Base-by-base conservation (phyloP, 2,113 vertebrate species). In the Daphoenositta chrysoptera region DNA sequence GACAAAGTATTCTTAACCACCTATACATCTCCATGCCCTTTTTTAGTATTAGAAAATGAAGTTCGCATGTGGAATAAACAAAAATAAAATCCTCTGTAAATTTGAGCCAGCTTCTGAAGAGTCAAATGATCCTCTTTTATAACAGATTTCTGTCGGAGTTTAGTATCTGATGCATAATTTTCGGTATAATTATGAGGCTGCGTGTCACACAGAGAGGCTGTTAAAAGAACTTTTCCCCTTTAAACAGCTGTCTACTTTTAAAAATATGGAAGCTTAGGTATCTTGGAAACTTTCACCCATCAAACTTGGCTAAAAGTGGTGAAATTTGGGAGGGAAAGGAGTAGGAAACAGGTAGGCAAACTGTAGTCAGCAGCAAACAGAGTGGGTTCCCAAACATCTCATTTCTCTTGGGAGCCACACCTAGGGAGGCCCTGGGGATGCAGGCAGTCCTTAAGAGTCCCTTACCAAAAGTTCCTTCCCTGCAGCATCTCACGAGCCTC, bases 61-160 rank as follows among this genome's bases (percentile, higher is more conserved):
- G 27, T 44, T 61, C 2, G 2, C 15, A 42, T 7, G 33, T 71
- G 51, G 51, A 83, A 87, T 24, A 54, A 72, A 72, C 31, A 76
- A 76, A 91, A 90, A 42, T 18, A 17, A 88, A 73, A 61, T 53
- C 21, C 6, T 72, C 33, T 0, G 1, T 77, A 54, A 88, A 58
- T 61, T 31, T 26, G 4, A 90, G 66, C 16, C 71, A 90, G 50
- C 50, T 77, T 42, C 27, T 3, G 5, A 22, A 47, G 13, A 85
- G 23, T 21, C 57, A 77, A 83, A 76, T 11, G 9, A 83, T 5
- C 10, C 47, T 90, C 58, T 19, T 61, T 28, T 66, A 11, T 39
- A 54, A 64, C 0, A 1, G 50, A 57, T 71, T 89, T 81, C 42
- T 70, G 15, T 48, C 13, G 3, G 19, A 2, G 1, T 40, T 53